Evolutionary conservation across 1,140 invertebrate species (phyloP).

Genomic region (Drosophila tani): DNA sequence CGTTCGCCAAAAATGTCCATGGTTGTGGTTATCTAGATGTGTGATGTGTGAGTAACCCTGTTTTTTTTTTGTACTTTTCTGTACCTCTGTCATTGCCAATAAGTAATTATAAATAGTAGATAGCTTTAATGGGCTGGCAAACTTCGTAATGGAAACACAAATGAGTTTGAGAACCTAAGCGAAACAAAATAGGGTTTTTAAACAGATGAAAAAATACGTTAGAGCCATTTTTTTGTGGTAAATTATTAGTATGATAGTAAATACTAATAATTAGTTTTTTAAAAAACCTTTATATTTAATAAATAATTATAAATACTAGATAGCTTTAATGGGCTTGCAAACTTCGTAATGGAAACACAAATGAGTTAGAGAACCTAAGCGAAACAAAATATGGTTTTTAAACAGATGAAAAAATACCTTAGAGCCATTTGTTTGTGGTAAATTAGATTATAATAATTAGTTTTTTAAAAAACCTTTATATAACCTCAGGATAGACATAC

Average conservation of each 20-base stretch:
- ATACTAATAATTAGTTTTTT: too few relatives aligned
- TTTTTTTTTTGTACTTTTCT: neutral
- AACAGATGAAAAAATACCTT: too few relatives aligned
- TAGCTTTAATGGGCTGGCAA: constrained; percentile 10
- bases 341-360: neutral
- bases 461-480: too few relatives aligned
- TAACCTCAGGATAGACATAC: too few relatives aligned
- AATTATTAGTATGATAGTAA: too few relatives aligned
- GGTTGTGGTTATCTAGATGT: constrained; percentile 23
- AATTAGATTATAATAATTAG: too few relatives aligned
- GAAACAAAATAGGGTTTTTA: neutral
- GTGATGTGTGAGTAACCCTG: constrained; percentile 26
- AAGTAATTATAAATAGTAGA: constrained; percentile 26
- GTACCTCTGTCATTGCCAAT: constrained; percentile 28
- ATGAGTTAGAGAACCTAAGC: neutral
- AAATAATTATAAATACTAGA: constrained; percentile 14
- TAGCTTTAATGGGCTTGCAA: constrained; percentile 12
- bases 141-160: neutral
- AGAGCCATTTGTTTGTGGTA: too few relatives aligned
- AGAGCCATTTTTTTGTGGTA: too few relatives aligned
- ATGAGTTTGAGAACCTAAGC: neutral
- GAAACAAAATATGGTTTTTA: neutral
- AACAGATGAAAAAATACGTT: neutral
- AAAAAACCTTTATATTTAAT: too few relatives aligned
- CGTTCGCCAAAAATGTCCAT: neutral